phyloP scores from a whole-genome alignment of 2,797 vertebrate species.

The Nannoperca australis region DNA sequence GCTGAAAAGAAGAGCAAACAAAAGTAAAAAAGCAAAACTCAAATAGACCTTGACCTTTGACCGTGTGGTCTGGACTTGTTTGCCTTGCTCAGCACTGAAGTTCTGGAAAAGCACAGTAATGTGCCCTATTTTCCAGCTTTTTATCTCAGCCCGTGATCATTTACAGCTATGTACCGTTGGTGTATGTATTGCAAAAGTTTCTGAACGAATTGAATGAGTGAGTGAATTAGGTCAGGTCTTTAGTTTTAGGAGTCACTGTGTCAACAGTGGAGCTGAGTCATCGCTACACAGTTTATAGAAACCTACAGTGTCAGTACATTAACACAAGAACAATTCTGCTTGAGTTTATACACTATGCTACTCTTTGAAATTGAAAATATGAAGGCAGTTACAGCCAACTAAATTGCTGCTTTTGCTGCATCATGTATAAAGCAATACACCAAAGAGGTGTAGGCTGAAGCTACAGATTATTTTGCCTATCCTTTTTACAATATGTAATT shows the following conservation, averaged over 20 bases:
- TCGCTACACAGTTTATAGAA: slow-evolving; percentile 4
- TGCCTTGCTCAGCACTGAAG: slow-evolving; percentile 34
- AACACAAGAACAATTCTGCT: background rate
- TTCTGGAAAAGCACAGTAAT: slow-evolving; percentile 18
- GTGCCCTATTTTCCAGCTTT: background rate
- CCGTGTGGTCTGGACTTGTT: slow-evolving; percentile 44
- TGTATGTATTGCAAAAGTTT: slow-evolving; percentile 3
- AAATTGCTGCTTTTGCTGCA: background rate
- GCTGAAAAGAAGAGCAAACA: slow-evolving; percentile 49
- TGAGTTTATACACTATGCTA: background rate
- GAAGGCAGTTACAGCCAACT: background rate
- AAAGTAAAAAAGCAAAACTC: slow-evolving; percentile 19
- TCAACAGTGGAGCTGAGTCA: slow-evolving; percentile 37
- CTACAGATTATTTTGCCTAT: background rate
- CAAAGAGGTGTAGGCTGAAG: background rate
- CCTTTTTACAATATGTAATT: background rate
- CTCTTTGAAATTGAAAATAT: background rate
- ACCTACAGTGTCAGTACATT: background rate
- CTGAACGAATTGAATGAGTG: slow-evolving; percentile 8
- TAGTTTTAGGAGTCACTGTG: slow-evolving; percentile 24
- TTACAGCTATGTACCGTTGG: background rate
- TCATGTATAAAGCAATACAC: background rate
- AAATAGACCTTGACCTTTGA: slow-evolving; percentile 67
- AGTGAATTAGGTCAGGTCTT: slow-evolving; percentile 14
- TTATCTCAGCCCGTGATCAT: slow-evolving; percentile 15